A percentile compares a stretch with the other conserved stretches of the same genome.
Evolutionary conservation across 2,888 invertebrate species (phyloP).

Genomic region (Yponomeuta malinellus): DNA sequence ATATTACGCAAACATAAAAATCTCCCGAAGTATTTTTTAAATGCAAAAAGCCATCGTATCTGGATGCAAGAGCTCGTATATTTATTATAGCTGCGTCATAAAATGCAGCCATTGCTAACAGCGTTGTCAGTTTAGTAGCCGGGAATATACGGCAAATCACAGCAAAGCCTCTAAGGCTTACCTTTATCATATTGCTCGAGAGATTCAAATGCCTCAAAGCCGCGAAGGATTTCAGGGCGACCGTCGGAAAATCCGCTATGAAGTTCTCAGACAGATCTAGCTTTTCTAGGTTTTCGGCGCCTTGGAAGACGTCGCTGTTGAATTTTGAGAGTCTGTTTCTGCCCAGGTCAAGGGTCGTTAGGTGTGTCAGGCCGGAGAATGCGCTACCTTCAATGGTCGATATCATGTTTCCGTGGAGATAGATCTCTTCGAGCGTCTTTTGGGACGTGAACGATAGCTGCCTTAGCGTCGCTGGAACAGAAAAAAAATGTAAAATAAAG

Average conservation of each 20-base stretch:
- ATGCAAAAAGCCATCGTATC: neutral
- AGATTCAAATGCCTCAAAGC: constrained; percentile 85
- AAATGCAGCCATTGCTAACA: constrained; percentile 1
- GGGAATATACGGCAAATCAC: neutral
- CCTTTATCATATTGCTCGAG: constrained; percentile 90
- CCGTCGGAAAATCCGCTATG: constrained; percentile 86
- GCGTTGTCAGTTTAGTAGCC: neutral
- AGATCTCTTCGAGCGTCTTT: constrained; percentile 81
- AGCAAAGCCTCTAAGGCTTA: constrained; percentile 38
- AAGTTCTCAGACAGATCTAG: constrained; percentile 92
- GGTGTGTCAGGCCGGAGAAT: constrained; percentile 79
- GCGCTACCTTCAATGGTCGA: constrained; percentile 84
- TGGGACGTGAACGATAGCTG: constrained; percentile 83
- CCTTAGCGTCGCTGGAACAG: constrained; percentile 49
- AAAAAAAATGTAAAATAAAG: neutral
- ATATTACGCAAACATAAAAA: neutral
- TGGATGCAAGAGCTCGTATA: neutral
- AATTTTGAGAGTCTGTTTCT: constrained; percentile 87
- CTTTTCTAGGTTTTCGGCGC: constrained; percentile 83
- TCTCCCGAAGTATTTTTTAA: neutral
- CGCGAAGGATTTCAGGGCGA: constrained; percentile 82
- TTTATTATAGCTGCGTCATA: neutral
- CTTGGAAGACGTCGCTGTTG: constrained; percentile 90
- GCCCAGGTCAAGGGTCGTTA: constrained; percentile 83
- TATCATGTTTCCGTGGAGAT: constrained; percentile 87